phyloP scores from a whole-genome alignment of 2,113 vertebrate genomes.

The Epinephelus fuscoguttatus region DNA sequence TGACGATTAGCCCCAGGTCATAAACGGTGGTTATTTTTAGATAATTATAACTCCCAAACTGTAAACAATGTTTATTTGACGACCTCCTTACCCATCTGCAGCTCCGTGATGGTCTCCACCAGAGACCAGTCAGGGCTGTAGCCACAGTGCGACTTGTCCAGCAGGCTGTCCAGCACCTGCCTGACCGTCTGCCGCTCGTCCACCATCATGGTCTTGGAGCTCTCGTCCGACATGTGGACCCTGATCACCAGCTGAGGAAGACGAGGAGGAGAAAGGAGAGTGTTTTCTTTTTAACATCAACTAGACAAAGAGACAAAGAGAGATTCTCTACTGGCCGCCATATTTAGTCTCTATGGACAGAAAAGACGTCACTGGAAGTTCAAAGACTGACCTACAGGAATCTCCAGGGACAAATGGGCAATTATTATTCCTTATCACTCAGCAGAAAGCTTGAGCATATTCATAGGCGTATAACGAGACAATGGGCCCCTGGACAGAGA shows the following conservation, averaged over 20 bases:
- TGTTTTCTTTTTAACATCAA: too few species aligned
- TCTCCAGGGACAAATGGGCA: neutral
- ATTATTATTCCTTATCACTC: neutral
- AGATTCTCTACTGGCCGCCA: neutral
- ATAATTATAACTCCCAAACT: neutral
- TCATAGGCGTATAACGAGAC: too few species aligned
- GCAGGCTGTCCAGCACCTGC: conserved; percentile 96
- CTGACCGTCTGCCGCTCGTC: conserved; percentile 97
- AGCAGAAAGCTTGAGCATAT: neutral
- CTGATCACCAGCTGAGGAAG: conserved; percentile 92
- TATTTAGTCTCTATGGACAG: neutral
- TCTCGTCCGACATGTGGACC: conserved; percentile 98
- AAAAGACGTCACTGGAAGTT: neutral
- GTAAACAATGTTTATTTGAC: conserved; percentile 28
- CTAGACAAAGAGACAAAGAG: neutral
- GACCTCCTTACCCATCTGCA: conserved; percentile 93
- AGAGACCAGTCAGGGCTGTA: conserved; percentile 97
- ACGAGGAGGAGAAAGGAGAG: conserved; percentile 22
- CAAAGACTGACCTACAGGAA: neutral
- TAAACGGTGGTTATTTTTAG: neutral
- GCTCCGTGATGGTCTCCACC: conserved; percentile 95
- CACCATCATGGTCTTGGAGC: conserved; percentile 99
- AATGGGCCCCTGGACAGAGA: too few species aligned
- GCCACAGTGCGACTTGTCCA: conserved; percentile 98
- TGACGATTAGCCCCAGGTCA: neutral